These are phyloP conservation scores for Volucella bombylans DNA, from an alignment of 2,888 invertebrate genomes.

Conservation along the genomic window DNA sequence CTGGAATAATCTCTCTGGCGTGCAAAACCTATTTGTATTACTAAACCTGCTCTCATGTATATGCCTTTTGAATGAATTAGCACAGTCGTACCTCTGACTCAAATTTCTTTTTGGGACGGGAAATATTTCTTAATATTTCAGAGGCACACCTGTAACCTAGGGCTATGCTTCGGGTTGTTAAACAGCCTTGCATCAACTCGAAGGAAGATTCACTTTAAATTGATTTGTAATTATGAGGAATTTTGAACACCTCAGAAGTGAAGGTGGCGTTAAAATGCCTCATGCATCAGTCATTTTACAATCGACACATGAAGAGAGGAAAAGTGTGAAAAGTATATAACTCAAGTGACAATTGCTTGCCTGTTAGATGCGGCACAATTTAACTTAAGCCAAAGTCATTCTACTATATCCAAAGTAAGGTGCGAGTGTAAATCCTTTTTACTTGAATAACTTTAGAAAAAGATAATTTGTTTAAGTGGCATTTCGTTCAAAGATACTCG, in stretches of 20 bases:
- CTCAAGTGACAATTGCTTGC: background rate
- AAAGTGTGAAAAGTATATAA: too few relatives aligned
- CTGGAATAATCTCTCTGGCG: too few relatives aligned
- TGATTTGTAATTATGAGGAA: slow-evolving; percentile 24
- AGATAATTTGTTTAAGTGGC: too few relatives aligned
- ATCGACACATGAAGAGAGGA: slow-evolving; percentile 5
- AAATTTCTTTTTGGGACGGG: too few relatives aligned
- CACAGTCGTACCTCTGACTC: too few relatives aligned
- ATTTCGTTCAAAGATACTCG: too few relatives aligned
- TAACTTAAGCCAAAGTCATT: slow-evolving; percentile 4
- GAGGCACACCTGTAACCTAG: background rate
- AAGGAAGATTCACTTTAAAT: background rate
- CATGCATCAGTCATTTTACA: slow-evolving; percentile 5
- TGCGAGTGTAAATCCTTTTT: too few relatives aligned
- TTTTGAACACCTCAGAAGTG: slow-evolving; percentile 15
- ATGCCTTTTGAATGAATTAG: too few relatives aligned
- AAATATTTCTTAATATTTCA: too few relatives aligned
- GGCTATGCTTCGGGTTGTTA: slow-evolving; percentile 16
- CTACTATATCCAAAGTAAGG: background rate
- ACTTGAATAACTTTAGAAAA: too few relatives aligned
- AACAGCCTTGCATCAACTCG: background rate
- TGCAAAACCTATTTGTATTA: too few relatives aligned
- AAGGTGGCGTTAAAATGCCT: slow-evolving; percentile 25
- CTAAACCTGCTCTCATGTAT: too few relatives aligned
- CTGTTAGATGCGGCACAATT: slow-evolving; percentile 46